Percentiles rank a stretch among this genome's conserved stretches.
Evolutionary conservation across 1,140 invertebrate species (phyloP).

Genomic region (Pissodes strobi): DNA sequence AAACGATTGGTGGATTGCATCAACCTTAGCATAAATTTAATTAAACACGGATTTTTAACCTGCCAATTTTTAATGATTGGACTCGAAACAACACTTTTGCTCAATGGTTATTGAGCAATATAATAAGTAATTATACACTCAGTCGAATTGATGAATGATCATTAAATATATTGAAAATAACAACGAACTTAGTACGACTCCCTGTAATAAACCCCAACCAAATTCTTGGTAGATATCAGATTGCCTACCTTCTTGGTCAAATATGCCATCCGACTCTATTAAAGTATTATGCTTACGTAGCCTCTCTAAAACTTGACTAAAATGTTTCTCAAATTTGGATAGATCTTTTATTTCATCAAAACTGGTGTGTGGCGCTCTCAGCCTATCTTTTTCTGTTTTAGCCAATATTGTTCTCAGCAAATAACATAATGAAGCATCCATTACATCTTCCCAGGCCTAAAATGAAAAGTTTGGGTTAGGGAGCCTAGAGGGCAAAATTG

Average conservation of each 20-base stretch:
- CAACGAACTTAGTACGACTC: too few species aligned
- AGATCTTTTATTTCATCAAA: constrained; percentile 60
- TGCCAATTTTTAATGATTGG: too few species aligned
- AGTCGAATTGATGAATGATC: too few species aligned
- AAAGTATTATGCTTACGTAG: constrained; percentile 40
- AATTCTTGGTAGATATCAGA: too few species aligned
- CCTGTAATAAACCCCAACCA: too few species aligned
- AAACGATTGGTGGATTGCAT: too few species aligned
- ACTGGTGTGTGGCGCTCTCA: constrained; percentile 54
- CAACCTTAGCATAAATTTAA: too few species aligned
- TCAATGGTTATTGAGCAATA: too few species aligned
- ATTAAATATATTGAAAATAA: too few species aligned
- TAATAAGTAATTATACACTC: too few species aligned
- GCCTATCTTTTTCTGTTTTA: constrained; percentile 58
- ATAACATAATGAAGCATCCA: constrained; percentile 60
- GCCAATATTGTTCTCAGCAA: constrained; percentile 60
- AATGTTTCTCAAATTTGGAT: constrained; percentile 64
- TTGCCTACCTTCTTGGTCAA: constrained; percentile 11
- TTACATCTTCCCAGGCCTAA: constrained; percentile 67
- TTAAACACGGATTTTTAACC: too few species aligned
- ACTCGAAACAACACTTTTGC: too few species aligned
- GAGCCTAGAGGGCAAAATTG: not conserved
- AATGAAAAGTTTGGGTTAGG: constrained; percentile 33
- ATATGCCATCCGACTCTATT: not conserved
- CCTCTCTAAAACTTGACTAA: constrained; percentile 61